Base-by-base conservation (phyloP, 2,888 invertebrate species). In the Lasioglossum malachurum region DNA sequence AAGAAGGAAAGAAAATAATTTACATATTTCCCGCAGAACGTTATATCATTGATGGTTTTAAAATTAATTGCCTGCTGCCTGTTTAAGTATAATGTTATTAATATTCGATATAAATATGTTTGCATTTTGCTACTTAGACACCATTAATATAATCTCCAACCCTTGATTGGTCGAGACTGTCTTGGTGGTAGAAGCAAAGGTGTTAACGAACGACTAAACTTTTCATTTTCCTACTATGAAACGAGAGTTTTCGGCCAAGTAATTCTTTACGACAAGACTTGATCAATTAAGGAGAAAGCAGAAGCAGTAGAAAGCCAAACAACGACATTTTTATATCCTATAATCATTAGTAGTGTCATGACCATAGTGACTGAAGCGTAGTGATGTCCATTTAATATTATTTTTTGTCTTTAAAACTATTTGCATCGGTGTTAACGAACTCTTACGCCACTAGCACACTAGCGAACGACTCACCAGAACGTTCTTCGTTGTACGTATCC, bases 11-110 rank as follows among this genome's bases (percentile, higher is more conserved):
- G 89, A 76, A 91, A 67, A 81, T 84, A 83, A 87, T 88, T 83
- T 87, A 71, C 80, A 80, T 84, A 74, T 76, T 41, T 71, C 88
- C 89, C 89, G 89, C 91, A 88, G 90, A 88, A 92, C 89, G 88
- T 91, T 90, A 90, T 89, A 91, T 91, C 89, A 88, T 93, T 91
- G 91, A 94, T 92, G 92, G 92, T 94, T 92, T 92, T 92, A 88
- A 89, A 90, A 93, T 92, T 93, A 93, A 94, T 91, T 95, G 95
- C 94, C 93, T 95, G 95, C 93, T 95, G 95, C 95, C 93, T 95
- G 94, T 92, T 93, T 92, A 88, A 89, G 83, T 88, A 80, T 78
- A 87, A 84, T 91, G 88, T 91, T 83, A 38, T 91, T 92, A 91
- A 92, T 92, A 91, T 89, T 84, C 89, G 73, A 89, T 87, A 89